Conservation (phyloP, 1,140 invertebrate genomes). For the Venturia canescens region DNA sequence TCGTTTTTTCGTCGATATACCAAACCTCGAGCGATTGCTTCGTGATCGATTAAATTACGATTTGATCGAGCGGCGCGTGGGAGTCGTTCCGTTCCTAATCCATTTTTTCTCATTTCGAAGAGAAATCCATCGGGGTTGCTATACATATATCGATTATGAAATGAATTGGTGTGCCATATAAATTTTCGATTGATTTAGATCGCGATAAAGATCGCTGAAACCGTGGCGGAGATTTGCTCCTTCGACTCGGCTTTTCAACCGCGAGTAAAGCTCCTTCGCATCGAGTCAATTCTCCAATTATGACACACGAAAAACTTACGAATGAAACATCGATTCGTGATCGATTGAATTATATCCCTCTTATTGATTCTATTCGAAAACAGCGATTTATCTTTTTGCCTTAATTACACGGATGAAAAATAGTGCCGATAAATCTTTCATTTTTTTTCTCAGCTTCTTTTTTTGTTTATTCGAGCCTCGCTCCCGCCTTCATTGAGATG, state of each 20-base stretch:
- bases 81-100: slow-evolving; percentile 7
- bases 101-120: not conserved
- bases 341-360: not conserved
- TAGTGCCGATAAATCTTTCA: not conserved
- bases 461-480: no score
- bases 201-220: slow-evolving; percentile 1
- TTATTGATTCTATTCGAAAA: not conserved
- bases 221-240: not conserved
- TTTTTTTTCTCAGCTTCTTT: no score
- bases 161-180: not conserved
- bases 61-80: slow-evolving; percentile 6
- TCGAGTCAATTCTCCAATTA: not conserved
- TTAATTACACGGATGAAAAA: not conserved
- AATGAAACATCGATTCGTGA: slow-evolving; percentile 2
- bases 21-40: slow-evolving; percentile 18
- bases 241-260: not conserved
- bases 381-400: not conserved
- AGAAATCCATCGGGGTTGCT: not conserved
- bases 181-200: slow-evolving; percentile 12
- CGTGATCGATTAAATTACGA: slow-evolving; percentile 41
- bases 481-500: not conserved
- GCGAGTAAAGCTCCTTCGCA: not conserved
- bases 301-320: not conserved
- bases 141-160: not conserved
- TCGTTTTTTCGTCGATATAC: slow-evolving; percentile 17